Evolutionary conservation across 2,113 vertebrate genomes (phyloP).

Genomic region (Nothoprocta pentlandii): DNA sequence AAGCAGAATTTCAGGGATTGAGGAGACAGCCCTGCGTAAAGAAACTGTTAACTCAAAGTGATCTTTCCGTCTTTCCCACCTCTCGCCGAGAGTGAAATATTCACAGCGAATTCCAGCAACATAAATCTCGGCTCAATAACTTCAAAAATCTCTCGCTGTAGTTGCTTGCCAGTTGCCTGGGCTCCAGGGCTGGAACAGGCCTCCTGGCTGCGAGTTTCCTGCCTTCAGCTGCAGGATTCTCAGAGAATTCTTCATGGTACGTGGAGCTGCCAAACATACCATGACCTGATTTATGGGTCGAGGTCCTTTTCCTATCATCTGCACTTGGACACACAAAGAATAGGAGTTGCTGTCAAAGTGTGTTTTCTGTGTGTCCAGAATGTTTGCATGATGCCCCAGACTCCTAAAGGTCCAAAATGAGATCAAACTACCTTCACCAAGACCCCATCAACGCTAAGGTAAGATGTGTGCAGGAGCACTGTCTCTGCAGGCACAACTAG

Average conservation of each 20-base stretch:
- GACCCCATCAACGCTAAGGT: background rate
- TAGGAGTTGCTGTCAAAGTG: background rate
- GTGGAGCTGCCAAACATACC: background rate
- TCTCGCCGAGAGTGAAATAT: constrained; percentile 18
- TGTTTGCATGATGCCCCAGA: background rate
- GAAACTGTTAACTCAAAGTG: background rate
- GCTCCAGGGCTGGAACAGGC: background rate
- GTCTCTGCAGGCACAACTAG: background rate
- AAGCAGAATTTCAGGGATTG: background rate
- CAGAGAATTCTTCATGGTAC: background rate
- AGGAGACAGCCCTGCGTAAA: background rate
- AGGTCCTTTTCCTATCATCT: background rate
- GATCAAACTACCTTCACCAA: background rate
- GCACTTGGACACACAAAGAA: background rate
- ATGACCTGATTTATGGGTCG: background rate
- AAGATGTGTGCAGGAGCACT: background rate
- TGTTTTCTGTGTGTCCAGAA: background rate
- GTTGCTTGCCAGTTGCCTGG: background rate
- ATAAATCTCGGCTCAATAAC: background rate
- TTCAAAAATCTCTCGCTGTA: background rate
- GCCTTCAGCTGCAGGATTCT: constrained; percentile 15
- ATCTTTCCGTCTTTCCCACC: background rate
- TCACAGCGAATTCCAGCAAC: constrained; percentile 17
- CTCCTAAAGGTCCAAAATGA: background rate
- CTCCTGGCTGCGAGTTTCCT: constrained; percentile 27